Base-by-base conservation (phyloP, 1,140 invertebrate species). In the Ips nitidus region DNA sequence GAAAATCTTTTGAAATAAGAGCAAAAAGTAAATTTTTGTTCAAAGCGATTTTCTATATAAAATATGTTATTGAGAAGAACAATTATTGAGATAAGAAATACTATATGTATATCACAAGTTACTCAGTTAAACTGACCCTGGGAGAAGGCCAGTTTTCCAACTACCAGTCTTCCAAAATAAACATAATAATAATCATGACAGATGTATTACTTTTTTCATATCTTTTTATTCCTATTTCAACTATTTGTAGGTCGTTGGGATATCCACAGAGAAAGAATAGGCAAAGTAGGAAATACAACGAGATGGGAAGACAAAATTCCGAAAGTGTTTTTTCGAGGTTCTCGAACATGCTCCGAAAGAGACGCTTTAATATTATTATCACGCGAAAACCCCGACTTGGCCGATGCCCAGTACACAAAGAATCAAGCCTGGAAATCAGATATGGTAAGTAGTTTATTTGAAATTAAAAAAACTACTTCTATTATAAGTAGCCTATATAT, bases 361-460 rank as follows among this genome's bases (percentile, higher is more conserved):
- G 97, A 99, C 83, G 86, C 92, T 55, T 82, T 98, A n/a, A 83
- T 99, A 64, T 81, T 95, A 50, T 81, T 99, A 1, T 96, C 95
- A 42, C 84, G 95, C 69, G 85, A 86, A 52, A 80, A 87, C 52
- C 90, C 94, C 8, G 83, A 94, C 2, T 78, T 98, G 50, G 89
- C 94, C 36, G 93, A 98, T 85, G 97, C 96, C 4, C 86, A 93
- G 70, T 98, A 98, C 80, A 98, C 97, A 0, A 98, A 97, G 82
- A 99, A 99, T 84, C 97, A 99, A 84, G 96, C 96, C 1, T 99
- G 96, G 96, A 97, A 94, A 81, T 98, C 95, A 41, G 88, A 94
- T 73, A 85, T 86, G 68, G 90, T 91, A 84, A 81, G 77, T 69
- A 41, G 41, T 7, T 7, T 36, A 39, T 56, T 47, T 47, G 5